These are phyloP conservation scores for Fregata magnificens DNA, from an alignment of 2,113 vertebrate species.

Conservation along the genomic window DNA sequence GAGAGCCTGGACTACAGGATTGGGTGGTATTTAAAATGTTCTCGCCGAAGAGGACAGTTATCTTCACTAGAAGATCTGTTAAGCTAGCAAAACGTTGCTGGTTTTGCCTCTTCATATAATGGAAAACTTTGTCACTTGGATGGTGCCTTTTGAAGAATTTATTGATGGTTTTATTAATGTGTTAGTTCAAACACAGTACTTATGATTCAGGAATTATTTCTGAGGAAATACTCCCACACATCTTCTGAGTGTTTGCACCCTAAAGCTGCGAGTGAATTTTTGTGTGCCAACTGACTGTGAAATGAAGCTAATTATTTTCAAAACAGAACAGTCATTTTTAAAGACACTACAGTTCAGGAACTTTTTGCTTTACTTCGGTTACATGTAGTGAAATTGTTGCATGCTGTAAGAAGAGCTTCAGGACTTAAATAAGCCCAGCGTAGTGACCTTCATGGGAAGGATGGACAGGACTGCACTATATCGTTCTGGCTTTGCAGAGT, in stretches of 20 bases:
- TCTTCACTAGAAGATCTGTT: background rate
- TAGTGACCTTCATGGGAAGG: background rate
- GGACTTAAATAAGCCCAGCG: background rate
- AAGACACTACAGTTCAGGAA: background rate
- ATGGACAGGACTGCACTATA: fast-evolving
- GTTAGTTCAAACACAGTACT: background rate
- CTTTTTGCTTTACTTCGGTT: background rate
- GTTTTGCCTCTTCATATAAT: background rate
- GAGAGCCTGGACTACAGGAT: fast-evolving
- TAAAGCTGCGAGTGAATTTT: background rate
- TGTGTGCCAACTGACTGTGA: constrained; percentile 1
- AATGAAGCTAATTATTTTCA: background rate
- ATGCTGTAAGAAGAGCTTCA: background rate
- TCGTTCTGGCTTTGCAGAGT: background rate
- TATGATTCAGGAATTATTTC: background rate
- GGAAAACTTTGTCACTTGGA: background rate
- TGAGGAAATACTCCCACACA: background rate
- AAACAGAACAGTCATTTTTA: background rate
- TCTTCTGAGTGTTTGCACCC: background rate
- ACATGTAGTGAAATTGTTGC: fast-evolving
- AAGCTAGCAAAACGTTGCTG: background rate
- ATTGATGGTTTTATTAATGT: background rate
- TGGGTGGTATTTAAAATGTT: background rate
- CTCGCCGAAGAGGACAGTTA: background rate
- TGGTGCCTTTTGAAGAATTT: background rate